Base-by-base conservation (phyloP, 2,888 invertebrate species). In the Leptinotarsa rubiginosa region DNA sequence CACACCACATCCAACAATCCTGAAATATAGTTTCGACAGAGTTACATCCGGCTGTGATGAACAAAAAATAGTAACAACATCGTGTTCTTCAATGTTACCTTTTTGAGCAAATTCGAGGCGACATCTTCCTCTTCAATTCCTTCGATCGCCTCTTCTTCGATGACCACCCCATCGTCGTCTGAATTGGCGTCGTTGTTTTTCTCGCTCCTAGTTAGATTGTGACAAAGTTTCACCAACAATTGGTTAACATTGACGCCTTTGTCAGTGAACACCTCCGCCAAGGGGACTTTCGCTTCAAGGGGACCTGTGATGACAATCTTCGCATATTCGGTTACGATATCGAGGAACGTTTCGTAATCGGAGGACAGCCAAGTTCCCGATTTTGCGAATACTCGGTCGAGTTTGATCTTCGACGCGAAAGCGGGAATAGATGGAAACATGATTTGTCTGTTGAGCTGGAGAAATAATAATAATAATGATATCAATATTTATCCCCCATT, bases 361-460 rank as follows among this genome's bases (percentile, higher is more conserved):
- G 85, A 84, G 0, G 87, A 82, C 5, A 87, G 83, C 91, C 93
- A 94, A 4, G 79, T 84, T 0, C 85, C 84, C 47, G 84, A 84
- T 54, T 89, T 74, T 1, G 74, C 18, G 68, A 74, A 77, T 7
- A 93, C 87, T 20, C 90, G 89, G 64, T 89, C 81, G 25, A 96
- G 88, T 15, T 88, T 81, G 79, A 93, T 92, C 82, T 89, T 91
- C 65, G 90, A 90, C 0, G 92, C 91, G 84, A 94, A 92, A 16
- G 91, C 89, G 0, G 94, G 94, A 72, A 95, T 89, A 68, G 93
- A 88, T 0, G 91, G 88, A 65, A 93, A 90, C 5, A 92, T 90
- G 1, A 93, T 89, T 79, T 90, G 90, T 77, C 92, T 92, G 22
- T 92, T 89, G 69, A 96, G 82, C 75, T 75, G 50, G 3, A 16